Conservation (phyloP, 92 coral and sea anemone genomes). For the Actinostola sp. region DNA sequence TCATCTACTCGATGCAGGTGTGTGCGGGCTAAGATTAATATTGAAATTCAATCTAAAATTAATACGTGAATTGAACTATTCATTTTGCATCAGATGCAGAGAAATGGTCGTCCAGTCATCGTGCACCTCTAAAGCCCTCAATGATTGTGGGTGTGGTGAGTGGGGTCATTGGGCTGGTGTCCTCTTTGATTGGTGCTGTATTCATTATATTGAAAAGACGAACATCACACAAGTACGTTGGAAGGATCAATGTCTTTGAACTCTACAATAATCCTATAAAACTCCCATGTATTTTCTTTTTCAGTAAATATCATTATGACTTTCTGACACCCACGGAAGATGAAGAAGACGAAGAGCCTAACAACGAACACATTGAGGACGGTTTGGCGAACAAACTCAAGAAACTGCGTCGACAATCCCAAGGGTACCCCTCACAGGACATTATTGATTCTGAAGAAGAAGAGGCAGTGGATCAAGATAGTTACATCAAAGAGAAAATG, state of each 20-base stretch:
- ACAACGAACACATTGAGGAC: not conserved
- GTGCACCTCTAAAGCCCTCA: not conserved
- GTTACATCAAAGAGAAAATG: constrained; percentile 47
- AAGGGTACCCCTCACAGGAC: constrained; percentile 63
- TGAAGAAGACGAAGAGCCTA: not conserved
- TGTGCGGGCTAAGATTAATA: no score
- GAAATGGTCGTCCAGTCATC: not conserved
- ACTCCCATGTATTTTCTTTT: not conserved
- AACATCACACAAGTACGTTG: constrained; percentile 6
- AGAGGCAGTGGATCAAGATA: constrained; percentile 29
- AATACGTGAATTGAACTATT: no score
- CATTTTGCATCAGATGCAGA: not conserved
- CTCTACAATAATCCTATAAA: not conserved
- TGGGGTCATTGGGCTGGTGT: constrained; percentile 1
- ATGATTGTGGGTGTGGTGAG: not conserved
- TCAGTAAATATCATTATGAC: constrained; percentile 14
- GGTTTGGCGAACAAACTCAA: constrained; percentile 9
- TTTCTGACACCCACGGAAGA: constrained; percentile 21
- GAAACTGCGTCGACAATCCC: constrained; percentile 64
- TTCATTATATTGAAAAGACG: not conserved
- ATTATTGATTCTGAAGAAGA: constrained; percentile 42
- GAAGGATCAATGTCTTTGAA: not conserved
- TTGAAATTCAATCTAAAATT: no score
- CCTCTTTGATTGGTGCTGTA: not conserved
- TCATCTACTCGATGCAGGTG: constrained; percentile 8